Conservation (phyloP, 2,888 invertebrate genomes). For the Rugalucina vietnamica region DNA sequence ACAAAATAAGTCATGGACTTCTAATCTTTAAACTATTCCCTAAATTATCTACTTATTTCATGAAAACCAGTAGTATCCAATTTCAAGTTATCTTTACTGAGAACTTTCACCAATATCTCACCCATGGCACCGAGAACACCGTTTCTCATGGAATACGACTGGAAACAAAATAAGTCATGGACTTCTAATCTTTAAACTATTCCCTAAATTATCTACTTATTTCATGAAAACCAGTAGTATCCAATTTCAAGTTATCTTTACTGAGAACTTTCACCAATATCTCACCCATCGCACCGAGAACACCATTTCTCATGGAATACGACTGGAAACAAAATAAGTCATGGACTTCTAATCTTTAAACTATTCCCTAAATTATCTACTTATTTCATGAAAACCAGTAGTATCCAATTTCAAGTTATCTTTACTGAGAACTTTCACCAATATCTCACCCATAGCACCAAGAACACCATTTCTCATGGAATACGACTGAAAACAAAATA, state of each 20-base stretch:
- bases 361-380: too few species aligned
- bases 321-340: constrained; percentile 85
- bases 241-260: constrained; percentile 89
- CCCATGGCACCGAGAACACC: constrained; percentile 93
- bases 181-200: too few species aligned
- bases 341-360: too few species aligned
- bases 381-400: too few species aligned
- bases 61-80: too few species aligned
- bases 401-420: constrained; percentile 90
- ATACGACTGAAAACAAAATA: constrained; percentile 86
- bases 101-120: constrained; percentile 89
- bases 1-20: too few species aligned
- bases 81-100: constrained; percentile 90
- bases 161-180: too few species aligned
- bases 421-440: constrained; percentile 89
- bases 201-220: too few species aligned
- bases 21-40: too few species aligned
- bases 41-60: too few species aligned
- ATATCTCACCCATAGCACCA: constrained; percentile 92
- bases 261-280: constrained; percentile 89
- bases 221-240: too few species aligned
- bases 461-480: constrained; percentile 91
- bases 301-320: constrained; percentile 90
- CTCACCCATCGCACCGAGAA: constrained; percentile 92
- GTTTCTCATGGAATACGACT: constrained; percentile 89